Base-by-base conservation (phyloP, 2,888 invertebrate genomes). In the Aphrophora alni region DNA sequence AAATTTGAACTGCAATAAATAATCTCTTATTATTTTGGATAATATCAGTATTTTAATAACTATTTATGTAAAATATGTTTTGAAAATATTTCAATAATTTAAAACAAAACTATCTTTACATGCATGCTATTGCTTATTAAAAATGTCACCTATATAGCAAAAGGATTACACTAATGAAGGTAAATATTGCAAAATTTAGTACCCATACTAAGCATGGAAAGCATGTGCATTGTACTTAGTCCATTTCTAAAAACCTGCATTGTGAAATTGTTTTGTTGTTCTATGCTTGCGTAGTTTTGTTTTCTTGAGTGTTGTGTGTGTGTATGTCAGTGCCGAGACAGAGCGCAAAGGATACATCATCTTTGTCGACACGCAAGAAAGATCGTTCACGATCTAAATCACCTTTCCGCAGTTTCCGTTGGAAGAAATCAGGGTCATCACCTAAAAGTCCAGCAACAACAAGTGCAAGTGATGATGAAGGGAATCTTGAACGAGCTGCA, bases 371-470 rank as follows among this genome's bases (percentile, higher is more conserved):
- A 3, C 83, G 85, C 33, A 86, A 87, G 87, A 95, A 95, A 92
- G 93, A 94, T 88, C 93, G 96, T 86, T 95, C 97, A 86, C 93
- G 97, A 87, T 97, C 97, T 91, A 97, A 97, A 91, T 97, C 97
- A 87, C 97, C 97, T 83, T 97, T 97, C 93, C 92, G 96, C 88
- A 96, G 95, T 90, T 96, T 96, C 92, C 92, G 96, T 85, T 96
- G 96, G 96, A 94, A 94, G 90, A 95, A 95, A 88, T 93, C 94
- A 73, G 89, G 38, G 26, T 74, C 82, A 21, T 38, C 69, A n/a
- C 86, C 86, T 77, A 85, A 85, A 79, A 85, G 84, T 77, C 83
- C 86, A 38, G 82, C 92, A 87, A 93, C 93, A 85, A 90, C 93
- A 78, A 93, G 93, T 85, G 93, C 92, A 87, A 95, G 95, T 88